phyloP scores from a whole-genome alignment of 2,888 invertebrate genomes.

The Melanargia galathea region DNA sequence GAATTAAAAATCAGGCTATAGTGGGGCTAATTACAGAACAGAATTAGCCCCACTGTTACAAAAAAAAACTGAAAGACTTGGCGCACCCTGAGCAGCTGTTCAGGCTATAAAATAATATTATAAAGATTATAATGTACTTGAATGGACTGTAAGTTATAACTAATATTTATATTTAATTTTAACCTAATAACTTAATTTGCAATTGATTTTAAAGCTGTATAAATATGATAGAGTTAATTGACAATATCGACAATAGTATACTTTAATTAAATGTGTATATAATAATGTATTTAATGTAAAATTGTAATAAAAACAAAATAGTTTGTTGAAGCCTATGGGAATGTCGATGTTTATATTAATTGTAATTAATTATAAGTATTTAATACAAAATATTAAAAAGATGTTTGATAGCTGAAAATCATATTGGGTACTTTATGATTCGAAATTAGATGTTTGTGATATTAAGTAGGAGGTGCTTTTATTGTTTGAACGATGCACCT shows the following conservation, averaged over 20 bases:
- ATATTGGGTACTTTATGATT: conserved; percentile 23
- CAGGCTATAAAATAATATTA: conserved; percentile 11
- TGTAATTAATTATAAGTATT: conserved; percentile 26
- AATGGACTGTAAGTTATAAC: conserved; percentile 12
- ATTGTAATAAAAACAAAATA: conserved; percentile 24
- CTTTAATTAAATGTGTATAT: conserved; percentile 26
- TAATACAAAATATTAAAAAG: conserved; percentile 12
- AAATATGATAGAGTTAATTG: conserved; percentile 23
- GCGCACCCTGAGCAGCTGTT: too few relatives aligned
- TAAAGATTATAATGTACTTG: conserved; percentile 4
- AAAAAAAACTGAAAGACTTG: too few relatives aligned
- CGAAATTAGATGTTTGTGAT: conserved; percentile 32
- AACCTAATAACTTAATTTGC: conserved; percentile 11
- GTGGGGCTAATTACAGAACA: too few relatives aligned
- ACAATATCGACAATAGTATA: conserved; percentile 28
- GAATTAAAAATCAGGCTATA: too few relatives aligned
- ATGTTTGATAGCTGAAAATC: background rate
- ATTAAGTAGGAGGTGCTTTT: conserved; percentile 31
- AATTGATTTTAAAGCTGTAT: conserved; percentile 16
- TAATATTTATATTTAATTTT: conserved; percentile 3
- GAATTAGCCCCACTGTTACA: too few relatives aligned
- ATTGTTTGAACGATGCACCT: conserved; percentile 18
- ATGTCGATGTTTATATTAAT: conserved; percentile 27
- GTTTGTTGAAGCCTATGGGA: conserved; percentile 25
- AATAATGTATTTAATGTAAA: conserved; percentile 25